phyloP scores from a whole-genome alignment of 1,140 invertebrate species.

The Paracyclopina nana region DNA sequence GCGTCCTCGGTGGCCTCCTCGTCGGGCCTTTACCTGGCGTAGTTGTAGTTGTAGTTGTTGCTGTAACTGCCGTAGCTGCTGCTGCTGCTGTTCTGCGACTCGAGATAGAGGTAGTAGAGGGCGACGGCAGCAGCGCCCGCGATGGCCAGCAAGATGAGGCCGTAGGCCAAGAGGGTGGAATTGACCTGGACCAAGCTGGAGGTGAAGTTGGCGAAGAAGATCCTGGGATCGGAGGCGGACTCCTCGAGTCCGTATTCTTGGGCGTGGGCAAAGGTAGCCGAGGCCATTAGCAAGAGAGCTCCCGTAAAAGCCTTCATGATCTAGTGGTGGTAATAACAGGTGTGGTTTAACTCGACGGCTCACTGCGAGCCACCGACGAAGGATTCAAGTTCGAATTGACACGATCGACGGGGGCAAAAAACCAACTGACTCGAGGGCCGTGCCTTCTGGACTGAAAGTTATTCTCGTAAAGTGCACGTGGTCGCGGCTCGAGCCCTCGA shows the following conservation, averaged over 20 bases:
- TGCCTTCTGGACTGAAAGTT: no score
- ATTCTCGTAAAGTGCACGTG: no score
- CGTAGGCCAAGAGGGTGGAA: conserved; percentile 14
- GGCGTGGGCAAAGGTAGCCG: no score
- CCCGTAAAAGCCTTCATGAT: no score
- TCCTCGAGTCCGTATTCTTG: no score
- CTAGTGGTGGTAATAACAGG: no score
- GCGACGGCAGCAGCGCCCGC: conserved; percentile 7
- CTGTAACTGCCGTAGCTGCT: conserved; percentile 12
- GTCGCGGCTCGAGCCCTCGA: no score
- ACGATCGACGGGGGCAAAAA: no score
- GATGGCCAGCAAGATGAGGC: not conserved
- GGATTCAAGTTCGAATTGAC: no score
- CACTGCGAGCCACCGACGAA: no score
- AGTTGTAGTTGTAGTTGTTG: conserved; percentile 11
- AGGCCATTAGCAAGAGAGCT: not conserved
- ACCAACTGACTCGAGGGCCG: no score
- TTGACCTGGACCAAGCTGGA: conserved; percentile 16
- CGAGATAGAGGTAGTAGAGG: conserved; percentile 14
- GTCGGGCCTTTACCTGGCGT: conserved; percentile 12
- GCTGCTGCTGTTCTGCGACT: conserved; percentile 6
- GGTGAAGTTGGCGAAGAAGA: conserved; percentile 17
- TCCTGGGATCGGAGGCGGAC: conserved; percentile 4
- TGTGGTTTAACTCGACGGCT: no score
- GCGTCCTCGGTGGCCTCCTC: not conserved